These are phyloP conservation scores for Rhinogobius similis DNA, from an alignment of 2,113 vertebrate genomes.

Conservation along the genomic window DNA sequence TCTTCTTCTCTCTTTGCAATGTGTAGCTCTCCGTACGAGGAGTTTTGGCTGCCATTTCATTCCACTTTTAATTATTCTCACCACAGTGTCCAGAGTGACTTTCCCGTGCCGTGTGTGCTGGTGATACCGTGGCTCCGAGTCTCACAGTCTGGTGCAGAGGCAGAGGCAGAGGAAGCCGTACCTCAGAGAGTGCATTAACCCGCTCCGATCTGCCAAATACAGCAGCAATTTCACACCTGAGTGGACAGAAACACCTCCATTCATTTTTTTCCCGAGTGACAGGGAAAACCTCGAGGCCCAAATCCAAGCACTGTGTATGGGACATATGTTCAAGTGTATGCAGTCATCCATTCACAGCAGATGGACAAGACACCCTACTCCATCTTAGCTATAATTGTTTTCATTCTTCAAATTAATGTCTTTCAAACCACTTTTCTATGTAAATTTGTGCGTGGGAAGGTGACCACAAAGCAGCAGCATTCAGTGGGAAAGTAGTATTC, in stretches of 20 bases:
- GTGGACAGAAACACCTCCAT: constrained; percentile 70
- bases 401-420: constrained; percentile 29
- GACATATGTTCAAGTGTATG: constrained; percentile 46
- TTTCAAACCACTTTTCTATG: constrained; percentile 3
- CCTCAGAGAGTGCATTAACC: constrained; percentile 70
- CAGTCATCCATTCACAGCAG: constrained; percentile 20
- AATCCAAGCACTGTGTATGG: constrained; percentile 41
- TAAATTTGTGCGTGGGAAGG: neutral
- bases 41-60: neutral
- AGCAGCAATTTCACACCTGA: constrained; percentile 77
- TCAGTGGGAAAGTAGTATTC: neutral
- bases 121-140: constrained; percentile 12
- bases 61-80: constrained; percentile 19
- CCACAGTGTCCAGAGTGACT: constrained; percentile 17
- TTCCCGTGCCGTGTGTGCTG: constrained; percentile 33
- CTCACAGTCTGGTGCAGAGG: constrained; percentile 15
- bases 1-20: no score
- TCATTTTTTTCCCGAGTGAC: constrained; percentile 60
- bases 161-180: constrained; percentile 32
- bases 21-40: no score
- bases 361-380: constrained; percentile 16
- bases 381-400: constrained; percentile 41
- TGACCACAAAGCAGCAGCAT: neutral
- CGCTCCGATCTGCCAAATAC: constrained; percentile 66
- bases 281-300: constrained; percentile 45